Conservation (phyloP, 2,113 vertebrate genomes). For the Aphelocoma coerulescens region DNA sequence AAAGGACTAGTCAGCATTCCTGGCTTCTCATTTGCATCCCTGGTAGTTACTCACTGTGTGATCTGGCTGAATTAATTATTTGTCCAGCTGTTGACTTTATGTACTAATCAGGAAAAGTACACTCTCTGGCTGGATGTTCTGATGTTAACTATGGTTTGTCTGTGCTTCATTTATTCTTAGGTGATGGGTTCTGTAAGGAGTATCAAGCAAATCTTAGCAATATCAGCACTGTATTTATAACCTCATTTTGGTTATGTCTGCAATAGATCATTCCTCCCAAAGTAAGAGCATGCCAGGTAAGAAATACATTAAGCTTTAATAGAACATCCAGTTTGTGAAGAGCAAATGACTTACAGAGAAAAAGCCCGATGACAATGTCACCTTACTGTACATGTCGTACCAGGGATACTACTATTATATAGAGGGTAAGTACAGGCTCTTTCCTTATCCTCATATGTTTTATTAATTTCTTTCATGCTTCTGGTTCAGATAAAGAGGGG, state of each 20-base stretch:
- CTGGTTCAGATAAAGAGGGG: slow-evolving; percentile 20
- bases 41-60: not conserved
- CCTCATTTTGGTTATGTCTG: not conserved
- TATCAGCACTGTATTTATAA: not conserved
- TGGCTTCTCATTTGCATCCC: not conserved
- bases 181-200: not conserved
- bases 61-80: not conserved
- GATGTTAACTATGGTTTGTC: not conserved
- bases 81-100: not conserved
- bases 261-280: not conserved
- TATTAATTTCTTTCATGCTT: slow-evolving; percentile 36
- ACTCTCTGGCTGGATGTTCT: not conserved
- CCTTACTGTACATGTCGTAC: not conserved
- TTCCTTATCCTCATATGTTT: slow-evolving; percentile 22
- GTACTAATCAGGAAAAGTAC: not conserved
- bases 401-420: not conserved
- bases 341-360: slow-evolving; percentile 9
- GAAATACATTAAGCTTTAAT: not conserved
- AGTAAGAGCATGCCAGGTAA: not conserved
- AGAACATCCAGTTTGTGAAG: not conserved
- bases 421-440: not conserved
- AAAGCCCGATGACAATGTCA: slow-evolving; percentile 17
- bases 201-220: not conserved
- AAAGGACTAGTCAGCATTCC: not conserved
- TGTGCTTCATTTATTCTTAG: not conserved